phyloP scores from a whole-genome alignment of 2,113 vertebrate species.

The Campylorhamphus procurvoides region DNA sequence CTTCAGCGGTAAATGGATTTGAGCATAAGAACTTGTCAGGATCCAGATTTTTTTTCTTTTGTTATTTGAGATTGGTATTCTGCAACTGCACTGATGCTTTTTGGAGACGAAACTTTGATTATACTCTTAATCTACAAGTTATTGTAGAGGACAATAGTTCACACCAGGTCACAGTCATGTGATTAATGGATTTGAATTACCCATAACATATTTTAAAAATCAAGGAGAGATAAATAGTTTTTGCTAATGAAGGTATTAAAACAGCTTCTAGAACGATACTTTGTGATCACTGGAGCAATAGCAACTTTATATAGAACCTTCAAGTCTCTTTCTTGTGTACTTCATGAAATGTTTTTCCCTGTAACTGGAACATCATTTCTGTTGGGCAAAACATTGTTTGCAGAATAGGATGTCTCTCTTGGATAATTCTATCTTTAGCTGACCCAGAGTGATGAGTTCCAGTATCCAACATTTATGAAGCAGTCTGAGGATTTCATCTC shows the following conservation, averaged over 20 bases:
- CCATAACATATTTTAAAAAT: not conserved
- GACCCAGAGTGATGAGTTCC: not conserved
- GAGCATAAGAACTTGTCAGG: not conserved
- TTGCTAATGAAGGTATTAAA: not conserved
- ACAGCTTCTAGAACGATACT: not conserved
- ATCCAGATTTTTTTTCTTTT: not conserved
- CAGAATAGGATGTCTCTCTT: not conserved
- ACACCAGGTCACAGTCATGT: not conserved
- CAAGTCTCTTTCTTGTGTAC: not conserved
- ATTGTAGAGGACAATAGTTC: not conserved
- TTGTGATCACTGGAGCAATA: not conserved
- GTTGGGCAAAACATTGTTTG: not conserved
- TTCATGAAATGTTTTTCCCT: not conserved
- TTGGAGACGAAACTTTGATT: not conserved
- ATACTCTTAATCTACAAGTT: not conserved
- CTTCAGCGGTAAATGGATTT: not conserved
- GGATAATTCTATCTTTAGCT: not conserved
- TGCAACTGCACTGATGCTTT: not conserved
- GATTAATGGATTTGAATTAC: not conserved
- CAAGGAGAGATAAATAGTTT: not conserved
- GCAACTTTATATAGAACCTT: not conserved
- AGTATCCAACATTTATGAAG: constrained; percentile 17
- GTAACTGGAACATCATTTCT: not conserved
- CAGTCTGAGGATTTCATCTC: not conserved
- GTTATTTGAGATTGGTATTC: not conserved